These are phyloP conservation scores for Lutraria rhynchaena DNA, from an alignment of 1,140 invertebrate species.

Conservation along the genomic window DNA sequence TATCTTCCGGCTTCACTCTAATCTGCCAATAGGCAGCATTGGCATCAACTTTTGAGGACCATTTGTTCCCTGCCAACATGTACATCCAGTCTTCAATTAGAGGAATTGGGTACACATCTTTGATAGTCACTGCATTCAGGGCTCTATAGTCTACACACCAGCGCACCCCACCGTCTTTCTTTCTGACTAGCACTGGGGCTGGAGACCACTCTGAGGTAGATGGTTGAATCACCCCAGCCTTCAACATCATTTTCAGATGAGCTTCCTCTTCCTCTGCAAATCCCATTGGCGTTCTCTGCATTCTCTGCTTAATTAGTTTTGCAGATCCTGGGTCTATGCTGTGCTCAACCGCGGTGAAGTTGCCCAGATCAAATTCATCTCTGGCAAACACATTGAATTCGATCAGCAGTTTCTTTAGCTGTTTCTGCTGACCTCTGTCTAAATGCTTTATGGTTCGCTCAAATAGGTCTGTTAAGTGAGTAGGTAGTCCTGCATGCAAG, in stretches of 20 bases:
- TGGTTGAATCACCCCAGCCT: conserved; percentile 11
- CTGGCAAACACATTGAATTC: conserved; percentile 43
- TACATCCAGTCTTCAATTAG: conserved; percentile 56
- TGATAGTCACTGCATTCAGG: conserved; percentile 28
- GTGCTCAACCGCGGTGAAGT: conserved; percentile 20
- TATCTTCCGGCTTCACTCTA: conserved; percentile 16
- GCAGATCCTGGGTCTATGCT: conserved; percentile 16
- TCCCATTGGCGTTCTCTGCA: conserved; percentile 39
- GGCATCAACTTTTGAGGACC: conserved; percentile 12
- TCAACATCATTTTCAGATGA: neutral
- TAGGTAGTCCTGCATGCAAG: neutral
- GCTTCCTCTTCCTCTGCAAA: conserved; percentile 14
- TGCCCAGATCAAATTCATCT: conserved; percentile 40
- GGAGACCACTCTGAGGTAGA: conserved; percentile 17
- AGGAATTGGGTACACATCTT: conserved; percentile 43
- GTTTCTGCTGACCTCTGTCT: neutral
- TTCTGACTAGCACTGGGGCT: conserved; percentile 18
- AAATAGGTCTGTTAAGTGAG: conserved; percentile 27
- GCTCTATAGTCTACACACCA: conserved; percentile 54
- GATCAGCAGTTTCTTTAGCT: neutral
- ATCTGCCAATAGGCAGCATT: conserved; percentile 52
- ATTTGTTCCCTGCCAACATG: conserved; percentile 27
- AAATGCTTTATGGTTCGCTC: neutral
- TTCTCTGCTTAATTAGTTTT: conserved; percentile 22
- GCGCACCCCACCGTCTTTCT: conserved; percentile 34